Conservation (phyloP, 2,888 invertebrate species). For the Autographa pulchrina region DNA sequence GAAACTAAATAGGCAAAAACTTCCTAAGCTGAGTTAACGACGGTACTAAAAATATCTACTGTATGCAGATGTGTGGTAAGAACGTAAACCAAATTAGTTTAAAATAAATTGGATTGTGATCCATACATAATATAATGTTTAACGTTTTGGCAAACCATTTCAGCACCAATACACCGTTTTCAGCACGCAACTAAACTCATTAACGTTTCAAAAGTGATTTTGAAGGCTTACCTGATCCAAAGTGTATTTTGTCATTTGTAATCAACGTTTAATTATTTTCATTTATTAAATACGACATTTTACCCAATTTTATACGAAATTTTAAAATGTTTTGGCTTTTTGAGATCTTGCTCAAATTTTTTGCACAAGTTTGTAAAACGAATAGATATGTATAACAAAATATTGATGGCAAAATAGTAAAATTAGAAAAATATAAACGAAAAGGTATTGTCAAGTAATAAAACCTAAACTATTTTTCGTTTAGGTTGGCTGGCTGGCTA, state of each 20-base stretch:
- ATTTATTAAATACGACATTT: too few relatives aligned
- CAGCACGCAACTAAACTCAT: too few relatives aligned
- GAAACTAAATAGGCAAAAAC: neutral
- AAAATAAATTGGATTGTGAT: conserved; percentile 1
- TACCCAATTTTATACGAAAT: neutral
- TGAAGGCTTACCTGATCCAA: too few relatives aligned
- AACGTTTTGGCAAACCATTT: neutral
- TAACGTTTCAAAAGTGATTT: too few relatives aligned
- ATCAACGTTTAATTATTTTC: neutral
- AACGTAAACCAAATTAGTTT: neutral
- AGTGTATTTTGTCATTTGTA: neutral
- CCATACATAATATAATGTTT: neutral
- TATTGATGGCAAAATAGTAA: too few relatives aligned
- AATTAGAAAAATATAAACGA: too few relatives aligned
- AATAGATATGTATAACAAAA: too few relatives aligned
- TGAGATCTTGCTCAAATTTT: neutral
- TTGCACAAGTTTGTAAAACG: neutral
- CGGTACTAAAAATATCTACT: neutral
- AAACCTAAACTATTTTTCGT: too few relatives aligned
- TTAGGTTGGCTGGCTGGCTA: too few relatives aligned
- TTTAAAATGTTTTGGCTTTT: neutral
- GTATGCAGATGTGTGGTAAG: neutral
- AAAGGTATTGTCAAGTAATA: too few relatives aligned
- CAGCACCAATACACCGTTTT: too few relatives aligned
- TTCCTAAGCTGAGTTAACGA: neutral